A percentile compares a stretch with the other conserved stretches of the same genome.
Evolutionary conservation across 2,113 vertebrate species (phyloP).

Genomic region (Hemichromis elongatus): DNA sequence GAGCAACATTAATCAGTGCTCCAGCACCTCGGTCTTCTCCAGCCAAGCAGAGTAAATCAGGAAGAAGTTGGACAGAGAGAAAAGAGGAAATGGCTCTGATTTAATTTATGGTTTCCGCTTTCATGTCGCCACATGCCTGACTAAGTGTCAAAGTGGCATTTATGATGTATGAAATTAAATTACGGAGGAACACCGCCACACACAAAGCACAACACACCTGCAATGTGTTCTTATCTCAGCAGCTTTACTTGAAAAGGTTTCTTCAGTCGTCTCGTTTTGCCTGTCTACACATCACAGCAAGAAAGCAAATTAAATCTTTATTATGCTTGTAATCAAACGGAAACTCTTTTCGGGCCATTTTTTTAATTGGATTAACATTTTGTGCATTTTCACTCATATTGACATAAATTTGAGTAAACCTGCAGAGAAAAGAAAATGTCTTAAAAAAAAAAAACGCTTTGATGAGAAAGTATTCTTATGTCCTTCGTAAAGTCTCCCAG

Average conservation of each 20-base stretch:
- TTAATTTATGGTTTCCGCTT: constrained; percentile 68
- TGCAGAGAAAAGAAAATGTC: background rate
- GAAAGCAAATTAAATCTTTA: constrained; percentile 24
- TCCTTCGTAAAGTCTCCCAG: background rate
- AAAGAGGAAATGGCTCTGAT: constrained; percentile 60
- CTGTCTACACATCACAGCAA: background rate
- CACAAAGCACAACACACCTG: constrained; percentile 61
- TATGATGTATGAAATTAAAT: constrained; percentile 79
- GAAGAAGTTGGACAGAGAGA: constrained; percentile 50
- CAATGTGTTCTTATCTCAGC: constrained; percentile 37
- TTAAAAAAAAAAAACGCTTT: background rate
- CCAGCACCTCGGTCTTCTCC: constrained; percentile 37
- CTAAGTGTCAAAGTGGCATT: constrained; percentile 69
- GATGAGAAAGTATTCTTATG: background rate
- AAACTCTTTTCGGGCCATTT: background rate
- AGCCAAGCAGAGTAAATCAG: constrained; percentile 58
- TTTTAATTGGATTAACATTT: constrained; percentile 18
- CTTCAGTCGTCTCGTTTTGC: constrained; percentile 21
- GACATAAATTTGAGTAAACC: background rate
- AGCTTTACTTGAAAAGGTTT: constrained; percentile 27
- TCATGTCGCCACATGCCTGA: constrained; percentile 57
- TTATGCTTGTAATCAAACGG: constrained; percentile 5
- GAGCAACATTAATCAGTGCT: constrained; percentile 63
- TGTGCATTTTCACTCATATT: background rate
- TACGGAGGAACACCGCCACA: constrained; percentile 58